Conservation (phyloP, 30 jellyfish, hydroid and myxozoan genomes). For the Mastigias papua region DNA sequence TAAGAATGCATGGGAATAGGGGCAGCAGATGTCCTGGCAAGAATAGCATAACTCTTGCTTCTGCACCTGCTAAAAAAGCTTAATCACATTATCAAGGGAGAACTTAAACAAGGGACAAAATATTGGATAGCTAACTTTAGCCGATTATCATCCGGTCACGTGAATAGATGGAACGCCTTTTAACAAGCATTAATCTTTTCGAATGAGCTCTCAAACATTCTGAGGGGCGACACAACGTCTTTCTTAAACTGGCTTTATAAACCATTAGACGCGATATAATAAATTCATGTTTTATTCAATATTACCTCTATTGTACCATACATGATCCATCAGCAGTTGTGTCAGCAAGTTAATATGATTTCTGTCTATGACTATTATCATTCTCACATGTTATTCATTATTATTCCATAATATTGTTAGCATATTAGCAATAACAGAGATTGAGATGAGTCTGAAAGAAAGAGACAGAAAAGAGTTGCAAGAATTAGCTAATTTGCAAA, state of each 20-base stretch:
- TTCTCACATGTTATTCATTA: neutral
- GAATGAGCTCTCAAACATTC: neutral
- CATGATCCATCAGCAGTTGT: neutral
- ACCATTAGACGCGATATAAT: constrained; percentile 9
- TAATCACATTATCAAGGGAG: neutral
- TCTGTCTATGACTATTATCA: neutral
- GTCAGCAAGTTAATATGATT: neutral
- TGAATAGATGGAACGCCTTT: neutral
- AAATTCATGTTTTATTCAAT: constrained; percentile 8
- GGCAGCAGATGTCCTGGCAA: neutral
- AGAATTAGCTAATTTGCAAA: too few relatives aligned
- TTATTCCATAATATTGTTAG: neutral
- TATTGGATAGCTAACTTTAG: neutral
- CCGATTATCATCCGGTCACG: constrained; percentile 1
- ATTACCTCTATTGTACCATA: neutral
- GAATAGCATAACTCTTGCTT: neutral
- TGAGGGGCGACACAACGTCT: constrained; percentile 1
- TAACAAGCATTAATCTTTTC: neutral
- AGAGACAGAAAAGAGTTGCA: neutral
- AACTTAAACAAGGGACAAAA: neutral
- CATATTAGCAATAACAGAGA: too few relatives aligned
- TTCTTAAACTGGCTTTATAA: constrained; percentile 8
- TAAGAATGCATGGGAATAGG: neutral
- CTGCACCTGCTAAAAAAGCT: constrained; percentile 1
- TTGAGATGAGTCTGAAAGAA: neutral